Evolutionary conservation across 2,797 vertebrate species (phyloP), one percentile per base, ranked within the genome.

Genomic region (Catharus ustulatus): DNA sequence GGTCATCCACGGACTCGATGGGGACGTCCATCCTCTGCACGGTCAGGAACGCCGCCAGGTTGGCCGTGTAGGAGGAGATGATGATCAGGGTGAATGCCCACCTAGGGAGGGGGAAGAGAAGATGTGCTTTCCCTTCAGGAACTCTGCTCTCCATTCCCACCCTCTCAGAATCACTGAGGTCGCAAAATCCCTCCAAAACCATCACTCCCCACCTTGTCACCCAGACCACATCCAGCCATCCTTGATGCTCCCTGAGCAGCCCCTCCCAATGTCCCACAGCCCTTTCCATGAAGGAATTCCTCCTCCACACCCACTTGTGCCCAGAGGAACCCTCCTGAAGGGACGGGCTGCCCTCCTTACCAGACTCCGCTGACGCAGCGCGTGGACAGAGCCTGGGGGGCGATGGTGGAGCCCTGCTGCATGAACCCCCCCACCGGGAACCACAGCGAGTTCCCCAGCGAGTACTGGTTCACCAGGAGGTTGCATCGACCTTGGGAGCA

Each of bases 51-150:
- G 99, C 99, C 1, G 99, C 99, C 98, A 99, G 98, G 96, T 99
- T 99, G 97, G 99, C 99, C 2, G 99, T 99, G 97, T 99, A 99
- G 93, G 99, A 99, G 63, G 99, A 99, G 98, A 99, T 99, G 98
- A 99, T 99, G 98, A 99, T 99, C 97, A 99, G 97, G 46, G 99
- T 99, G 97, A 99, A 99, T 3, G 99, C 99, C 99, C 99, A 99
- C 99, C 99, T 99, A 90, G 21, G 82, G 51, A 93, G 84, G 59
- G 36, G 42, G 24, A 23, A 74, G 59, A 1, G 0, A 38, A 92
- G 79, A 15, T 1, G 59, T 68, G 46, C 36, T 46, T 59, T 42
- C n/a, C 66, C n/a, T 20, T 20, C 4, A 0, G 18, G 63, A 24
- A 58, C 51, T 21, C 36, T 23, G 23, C 66, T 54, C 22, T 18